A percentile compares a stretch with the other conserved stretches of the same genome.
These are phyloP conservation scores for Stomatorhinus ivindoensis DNA, from an alignment of 2,113 vertebrate species.

Conservation along the genomic window DNA sequence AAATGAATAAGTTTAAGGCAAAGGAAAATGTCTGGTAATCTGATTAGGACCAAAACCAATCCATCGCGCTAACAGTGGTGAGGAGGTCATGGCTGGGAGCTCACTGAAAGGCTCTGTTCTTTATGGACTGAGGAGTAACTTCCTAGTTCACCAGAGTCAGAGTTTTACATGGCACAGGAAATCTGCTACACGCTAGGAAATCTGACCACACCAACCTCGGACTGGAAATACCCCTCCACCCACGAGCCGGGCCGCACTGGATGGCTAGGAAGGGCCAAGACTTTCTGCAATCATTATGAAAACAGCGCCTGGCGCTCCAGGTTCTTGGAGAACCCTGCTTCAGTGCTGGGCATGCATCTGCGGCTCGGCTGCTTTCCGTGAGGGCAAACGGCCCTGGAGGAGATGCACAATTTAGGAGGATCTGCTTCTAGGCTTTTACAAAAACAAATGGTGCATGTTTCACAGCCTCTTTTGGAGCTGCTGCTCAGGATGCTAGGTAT, in stretches of 20 bases:
- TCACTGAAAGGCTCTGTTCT: not conserved
- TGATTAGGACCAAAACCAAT: not conserved
- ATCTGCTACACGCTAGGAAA: no score
- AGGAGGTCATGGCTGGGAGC: not conserved
- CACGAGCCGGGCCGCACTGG: constrained; percentile 37
- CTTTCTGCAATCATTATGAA: constrained; percentile 26
- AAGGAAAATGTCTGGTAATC: not conserved
- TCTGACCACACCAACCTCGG: constrained; percentile 31
- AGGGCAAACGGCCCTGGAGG: not conserved
- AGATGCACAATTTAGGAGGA: not conserved
- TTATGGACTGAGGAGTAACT: not conserved
- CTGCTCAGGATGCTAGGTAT: not conserved
- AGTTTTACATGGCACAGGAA: constrained; percentile 10
- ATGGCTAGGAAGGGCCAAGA: constrained; percentile 35
- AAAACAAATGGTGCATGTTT: not conserved
- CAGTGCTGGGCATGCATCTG: not conserved
- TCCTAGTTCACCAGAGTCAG: not conserved
- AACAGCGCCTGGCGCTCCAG: not conserved
- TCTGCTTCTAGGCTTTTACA: not conserved
- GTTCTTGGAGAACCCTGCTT: not conserved
- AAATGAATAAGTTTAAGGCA: not conserved
- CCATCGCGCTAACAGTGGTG: not conserved
- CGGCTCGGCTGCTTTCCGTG: not conserved
- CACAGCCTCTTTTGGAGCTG: not conserved
- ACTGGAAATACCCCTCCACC: constrained; percentile 15